These are phyloP conservation scores for Echiichthys vipera DNA, from an alignment of 2,797 vertebrate genomes.

Conservation along the genomic window DNA sequence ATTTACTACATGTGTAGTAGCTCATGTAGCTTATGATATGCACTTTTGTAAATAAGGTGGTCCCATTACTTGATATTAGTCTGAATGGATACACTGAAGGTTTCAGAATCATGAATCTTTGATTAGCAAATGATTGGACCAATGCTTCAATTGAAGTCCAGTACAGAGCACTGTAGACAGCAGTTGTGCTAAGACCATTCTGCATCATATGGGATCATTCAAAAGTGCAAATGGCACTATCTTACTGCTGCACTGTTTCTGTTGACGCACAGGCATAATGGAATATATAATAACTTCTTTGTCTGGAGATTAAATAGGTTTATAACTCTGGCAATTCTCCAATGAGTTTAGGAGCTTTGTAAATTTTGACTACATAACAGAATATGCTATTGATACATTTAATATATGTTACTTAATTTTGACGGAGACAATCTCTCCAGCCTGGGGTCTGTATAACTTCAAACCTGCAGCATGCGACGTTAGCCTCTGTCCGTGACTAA, in stretches of 20 bases:
- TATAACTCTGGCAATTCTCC: neutral
- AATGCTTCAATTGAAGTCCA: neutral
- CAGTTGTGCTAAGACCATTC: neutral
- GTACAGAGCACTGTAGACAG: neutral
- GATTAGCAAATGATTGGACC: neutral
- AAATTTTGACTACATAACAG: neutral
- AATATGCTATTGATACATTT: conserved; percentile 25
- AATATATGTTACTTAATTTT: conserved; percentile 3
- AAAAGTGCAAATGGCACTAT: neutral
- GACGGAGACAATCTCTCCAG: neutral
- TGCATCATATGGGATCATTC: neutral
- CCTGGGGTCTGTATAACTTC: neutral
- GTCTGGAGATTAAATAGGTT: neutral
- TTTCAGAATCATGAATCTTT: neutral
- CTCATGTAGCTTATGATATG: neutral
- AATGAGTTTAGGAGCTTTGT: neutral
- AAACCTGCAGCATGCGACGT: conserved; percentile 8
- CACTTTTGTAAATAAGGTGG: conserved; percentile 2
- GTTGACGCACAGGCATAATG: neutral
- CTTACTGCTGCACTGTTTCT: conserved; percentile 3
- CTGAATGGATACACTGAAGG: neutral
- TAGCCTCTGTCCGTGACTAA: conserved; percentile 31
- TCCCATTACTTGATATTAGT: neutral
- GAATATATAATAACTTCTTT: neutral
- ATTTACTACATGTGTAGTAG: neutral